Base-by-base conservation (phyloP, 2,113 vertebrate genomes). In the Callaeas wilsoni region DNA sequence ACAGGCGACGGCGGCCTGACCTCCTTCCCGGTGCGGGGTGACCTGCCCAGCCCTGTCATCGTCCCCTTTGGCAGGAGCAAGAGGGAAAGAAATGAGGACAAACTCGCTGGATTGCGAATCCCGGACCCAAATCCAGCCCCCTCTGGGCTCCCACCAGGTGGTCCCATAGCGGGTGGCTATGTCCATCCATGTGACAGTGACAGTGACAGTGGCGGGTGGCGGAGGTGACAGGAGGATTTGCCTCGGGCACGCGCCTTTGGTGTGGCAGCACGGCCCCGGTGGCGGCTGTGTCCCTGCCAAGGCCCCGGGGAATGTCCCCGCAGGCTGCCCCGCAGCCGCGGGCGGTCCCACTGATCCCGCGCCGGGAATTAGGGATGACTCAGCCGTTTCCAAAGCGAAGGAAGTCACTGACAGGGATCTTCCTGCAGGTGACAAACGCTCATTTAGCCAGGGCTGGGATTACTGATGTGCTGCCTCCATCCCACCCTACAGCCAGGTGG, bases 281-380 rank as follows among this genome's bases (percentile, higher is more conserved):
- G 44, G 18, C 1, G 0, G 22, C 22, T 0, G 4, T 41, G 41
- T 23, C 50, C 2, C 0, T 18, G 33, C 33, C 7, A 0, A 4
- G 41, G 13, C 10, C 12, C 16, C 5, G 1, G 60, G 47, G 63
- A 55, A 73, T 35, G 32, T 68, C 77, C 83, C 47, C 0, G 1
- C 42, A 27, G 62, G 37, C 23, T 75, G 75, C 27, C 70, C 76
- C 52, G 27, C 33, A 27, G 76, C 50, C 76, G 10, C 1, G 9
- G 71, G 52, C 3, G 0, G 27, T 76, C 52, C 93, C 77, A 21
- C 1, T 7, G 26, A 63, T 44, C 80, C 70, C 12, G 62, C 73
- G 62, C 73, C 17, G 41, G 63, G 44, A 41, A 22, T 29, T 9
- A 4, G 39, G 23, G 41, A 0, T 84, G 93, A 81, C 82, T 81